Conservation (phyloP, 2,113 vertebrate genomes). For the Hyaena hyaena region DNA sequence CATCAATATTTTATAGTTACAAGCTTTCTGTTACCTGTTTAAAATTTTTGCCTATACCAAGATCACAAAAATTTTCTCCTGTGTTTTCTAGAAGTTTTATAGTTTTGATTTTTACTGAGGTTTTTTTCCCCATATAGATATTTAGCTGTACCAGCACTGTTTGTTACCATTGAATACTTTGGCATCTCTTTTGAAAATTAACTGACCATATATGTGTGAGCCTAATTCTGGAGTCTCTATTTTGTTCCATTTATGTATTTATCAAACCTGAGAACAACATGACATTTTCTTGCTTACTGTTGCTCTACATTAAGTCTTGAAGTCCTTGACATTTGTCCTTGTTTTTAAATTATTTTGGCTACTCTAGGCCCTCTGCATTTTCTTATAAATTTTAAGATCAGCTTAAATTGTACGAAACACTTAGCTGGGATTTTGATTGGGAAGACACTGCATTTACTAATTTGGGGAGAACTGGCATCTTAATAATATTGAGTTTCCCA, state of each 20-base stretch:
- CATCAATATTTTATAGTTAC: neutral
- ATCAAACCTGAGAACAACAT: neutral
- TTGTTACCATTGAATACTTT: neutral
- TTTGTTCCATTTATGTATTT: neutral
- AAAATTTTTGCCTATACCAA: neutral
- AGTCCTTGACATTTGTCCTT: neutral
- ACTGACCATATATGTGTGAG: neutral
- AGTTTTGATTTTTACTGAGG: neutral
- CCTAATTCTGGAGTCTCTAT: neutral
- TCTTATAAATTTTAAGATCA: neutral
- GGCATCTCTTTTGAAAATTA: neutral
- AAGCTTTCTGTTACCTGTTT: neutral
- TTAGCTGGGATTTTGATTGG: neutral
- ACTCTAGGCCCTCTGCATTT: neutral
- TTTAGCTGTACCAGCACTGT: neutral
- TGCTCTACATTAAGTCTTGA: neutral
- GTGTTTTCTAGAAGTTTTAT: neutral
- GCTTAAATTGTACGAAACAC: neutral
- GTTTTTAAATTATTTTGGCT: neutral
- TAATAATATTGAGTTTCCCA: neutral
- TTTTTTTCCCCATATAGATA: neutral
- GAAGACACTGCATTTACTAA: neutral
- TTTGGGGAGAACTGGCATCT: neutral
- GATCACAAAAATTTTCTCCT: neutral
- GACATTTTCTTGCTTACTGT: neutral